Percentiles rank a stretch among this genome's conserved stretches.
Evolutionary conservation across 2,888 invertebrate species (phyloP).

Genomic region (Chrysolina haemoptera): DNA sequence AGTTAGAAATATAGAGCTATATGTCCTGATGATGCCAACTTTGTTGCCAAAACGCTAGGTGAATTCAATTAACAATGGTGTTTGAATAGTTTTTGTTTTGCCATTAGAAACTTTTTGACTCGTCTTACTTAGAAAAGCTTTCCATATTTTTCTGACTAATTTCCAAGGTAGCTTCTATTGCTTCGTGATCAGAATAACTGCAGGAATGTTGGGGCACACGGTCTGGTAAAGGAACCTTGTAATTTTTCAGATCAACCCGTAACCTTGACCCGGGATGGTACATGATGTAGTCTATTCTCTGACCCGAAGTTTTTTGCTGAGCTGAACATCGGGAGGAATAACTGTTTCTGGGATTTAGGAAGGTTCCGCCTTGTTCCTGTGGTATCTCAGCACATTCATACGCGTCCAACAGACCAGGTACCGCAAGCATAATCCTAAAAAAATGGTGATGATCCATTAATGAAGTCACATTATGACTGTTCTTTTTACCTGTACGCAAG

Average conservation of each 20-base stretch:
- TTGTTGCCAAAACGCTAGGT: no score
- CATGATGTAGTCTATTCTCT: slow-evolving; percentile 94
- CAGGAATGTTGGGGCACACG: slow-evolving; percentile 80
- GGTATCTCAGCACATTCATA: slow-evolving; percentile 63
- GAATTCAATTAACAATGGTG: no score
- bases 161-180: slow-evolving; percentile 76
- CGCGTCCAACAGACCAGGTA: slow-evolving; percentile 74
- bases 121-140: neutral
- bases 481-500: slow-evolving; percentile 77
- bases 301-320: slow-evolving; percentile 78
- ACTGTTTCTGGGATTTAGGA: slow-evolving; percentile 85
- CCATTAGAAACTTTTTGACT: no score
- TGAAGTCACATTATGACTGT: slow-evolving; percentile 2
- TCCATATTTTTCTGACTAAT: slow-evolving; percentile 59
- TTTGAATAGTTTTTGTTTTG: neutral
- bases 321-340: slow-evolving; percentile 78
- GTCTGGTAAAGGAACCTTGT: slow-evolving; percentile 81
- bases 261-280: slow-evolving; percentile 71
- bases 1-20: no score
- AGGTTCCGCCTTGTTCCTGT: slow-evolving; percentile 76
- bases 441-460: slow-evolving; percentile 13
- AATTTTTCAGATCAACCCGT: slow-evolving; percentile 71
- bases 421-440: slow-evolving; percentile 73
- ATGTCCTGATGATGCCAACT: no score
- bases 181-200: slow-evolving; percentile 94